Evolutionary conservation across 1,140 invertebrate species (phyloP).

Genomic region (Mya arenaria): DNA sequence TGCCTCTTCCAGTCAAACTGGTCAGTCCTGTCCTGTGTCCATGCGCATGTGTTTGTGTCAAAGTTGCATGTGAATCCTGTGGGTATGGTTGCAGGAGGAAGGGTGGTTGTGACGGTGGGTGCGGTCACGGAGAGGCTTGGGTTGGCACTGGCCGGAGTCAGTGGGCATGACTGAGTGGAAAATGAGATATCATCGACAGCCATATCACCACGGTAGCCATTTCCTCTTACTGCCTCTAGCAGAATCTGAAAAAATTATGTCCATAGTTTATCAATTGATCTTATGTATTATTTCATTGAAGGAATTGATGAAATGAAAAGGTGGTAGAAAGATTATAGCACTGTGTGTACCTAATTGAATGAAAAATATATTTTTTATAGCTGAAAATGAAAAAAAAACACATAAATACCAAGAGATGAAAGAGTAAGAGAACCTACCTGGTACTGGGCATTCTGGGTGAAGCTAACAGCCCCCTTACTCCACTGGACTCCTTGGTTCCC

Average conservation of each 20-base stretch:
- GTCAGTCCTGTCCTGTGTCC: constrained; percentile 87
- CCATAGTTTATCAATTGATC: too few species aligned
- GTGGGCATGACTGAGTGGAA: constrained; percentile 56
- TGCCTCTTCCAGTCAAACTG: constrained; percentile 89
- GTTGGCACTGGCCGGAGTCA: constrained; percentile 27
- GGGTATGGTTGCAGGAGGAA: constrained; percentile 15
- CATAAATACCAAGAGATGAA: not conserved
- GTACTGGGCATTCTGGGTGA: constrained; percentile 49
- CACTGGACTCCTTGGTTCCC: constrained; percentile 69
- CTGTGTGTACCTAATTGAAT: too few species aligned
- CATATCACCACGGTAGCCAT: constrained; percentile 72
- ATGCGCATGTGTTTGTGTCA: constrained; percentile 87
- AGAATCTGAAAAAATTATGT: constrained; percentile 59
- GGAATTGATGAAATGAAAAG: not conserved
- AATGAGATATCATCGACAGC: constrained; percentile 74
- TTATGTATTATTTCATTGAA: not conserved
- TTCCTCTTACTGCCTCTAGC: constrained; percentile 70
- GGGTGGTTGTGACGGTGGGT: not conserved
- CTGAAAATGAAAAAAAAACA: not conserved
- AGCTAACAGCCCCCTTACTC: constrained; percentile 54
- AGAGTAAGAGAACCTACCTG: constrained; percentile 42
- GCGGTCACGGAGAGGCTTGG: constrained; percentile 8
- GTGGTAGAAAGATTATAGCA: too few species aligned
- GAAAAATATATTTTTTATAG: not conserved
- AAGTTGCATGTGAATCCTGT: constrained; percentile 85